These are phyloP conservation scores for Aphrocallistes beatrix DNA, from an alignment of 37 sponge, comb jelly and placozoan species.

Conservation along the genomic window DNA sequence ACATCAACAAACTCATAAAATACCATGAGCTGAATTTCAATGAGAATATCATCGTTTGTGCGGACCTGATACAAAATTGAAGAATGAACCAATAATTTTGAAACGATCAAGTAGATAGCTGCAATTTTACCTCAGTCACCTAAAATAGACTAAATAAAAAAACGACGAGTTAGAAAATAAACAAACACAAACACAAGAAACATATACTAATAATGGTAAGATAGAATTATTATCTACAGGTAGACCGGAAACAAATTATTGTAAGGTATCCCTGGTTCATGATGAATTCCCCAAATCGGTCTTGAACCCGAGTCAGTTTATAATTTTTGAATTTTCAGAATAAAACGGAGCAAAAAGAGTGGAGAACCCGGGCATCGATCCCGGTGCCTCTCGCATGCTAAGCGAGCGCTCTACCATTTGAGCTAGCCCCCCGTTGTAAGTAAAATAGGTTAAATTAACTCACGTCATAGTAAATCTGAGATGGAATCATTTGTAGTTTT, in stretches of 20 bases:
- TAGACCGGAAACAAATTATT: too few species aligned
- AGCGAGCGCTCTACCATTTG: slow-evolving; percentile 21
- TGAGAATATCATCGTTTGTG: slow-evolving; percentile 54
- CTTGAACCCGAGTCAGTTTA: neutral
- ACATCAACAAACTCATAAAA: slow-evolving; percentile 54
- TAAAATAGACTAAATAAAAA: too few species aligned
- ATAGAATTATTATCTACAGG: too few species aligned
- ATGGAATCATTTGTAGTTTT: slow-evolving; percentile 40
- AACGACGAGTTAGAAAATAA: too few species aligned
- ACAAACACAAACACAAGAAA: too few species aligned
- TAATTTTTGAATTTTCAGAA: neutral
- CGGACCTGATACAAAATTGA: slow-evolving; percentile 43
- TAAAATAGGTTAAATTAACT: neutral
- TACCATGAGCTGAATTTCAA: slow-evolving; percentile 64
- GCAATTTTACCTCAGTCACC: slow-evolving; percentile 2
- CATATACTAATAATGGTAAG: too few species aligned
- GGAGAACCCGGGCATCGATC: slow-evolving; percentile 18
- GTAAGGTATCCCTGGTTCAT: too few species aligned
- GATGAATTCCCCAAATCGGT: neutral
- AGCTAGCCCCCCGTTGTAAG: slow-evolving; percentile 14
- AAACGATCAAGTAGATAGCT: too few species aligned
- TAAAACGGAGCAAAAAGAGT: neutral
- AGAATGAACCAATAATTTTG: too few species aligned
- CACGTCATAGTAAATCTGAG: slow-evolving; percentile 51
- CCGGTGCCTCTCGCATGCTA: slow-evolving; percentile 19